phyloP scores from a whole-genome alignment of 2,888 invertebrate genomes.

The Diachrysia chrysitis region DNA sequence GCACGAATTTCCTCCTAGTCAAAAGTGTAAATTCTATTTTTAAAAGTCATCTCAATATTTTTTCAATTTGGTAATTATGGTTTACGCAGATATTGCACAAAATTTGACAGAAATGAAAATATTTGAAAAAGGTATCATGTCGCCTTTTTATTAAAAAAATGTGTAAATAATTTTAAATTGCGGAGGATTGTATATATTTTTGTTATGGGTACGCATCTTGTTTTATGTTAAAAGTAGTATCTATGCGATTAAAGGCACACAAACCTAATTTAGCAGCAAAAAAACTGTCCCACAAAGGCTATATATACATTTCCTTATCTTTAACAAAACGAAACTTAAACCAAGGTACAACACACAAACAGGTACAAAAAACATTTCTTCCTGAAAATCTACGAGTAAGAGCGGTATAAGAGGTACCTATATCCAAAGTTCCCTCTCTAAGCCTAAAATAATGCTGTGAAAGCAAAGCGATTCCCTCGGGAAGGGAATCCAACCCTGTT shows the following conservation, averaged over 20 bases:
- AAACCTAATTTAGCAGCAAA: neutral
- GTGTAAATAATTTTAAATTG: too few relatives aligned
- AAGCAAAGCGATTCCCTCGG: slow-evolving; percentile 57
- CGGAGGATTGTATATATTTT: too few relatives aligned
- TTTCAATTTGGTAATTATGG: too few relatives aligned
- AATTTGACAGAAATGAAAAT: too few relatives aligned
- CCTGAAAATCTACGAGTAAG: slow-evolving; percentile 41
- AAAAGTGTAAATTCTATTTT: too few relatives aligned
- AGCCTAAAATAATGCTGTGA: slow-evolving; percentile 64
- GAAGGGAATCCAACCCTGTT: slow-evolving; percentile 58
- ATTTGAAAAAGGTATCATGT: too few relatives aligned
- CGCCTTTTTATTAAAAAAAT: too few relatives aligned
- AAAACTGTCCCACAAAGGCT: neutral
- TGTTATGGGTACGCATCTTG: slow-evolving; percentile 19
- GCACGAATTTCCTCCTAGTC: too few relatives aligned
- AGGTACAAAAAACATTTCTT: slow-evolving; percentile 28
- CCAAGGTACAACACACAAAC: slow-evolving; percentile 14
- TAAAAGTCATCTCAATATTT: too few relatives aligned
- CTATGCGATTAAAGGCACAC: neutral
- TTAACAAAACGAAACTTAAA: slow-evolving; percentile 2
- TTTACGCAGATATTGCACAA: too few relatives aligned
- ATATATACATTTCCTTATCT: neutral
- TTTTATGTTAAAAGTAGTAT: slow-evolving; percentile 2
- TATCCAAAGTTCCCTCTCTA: slow-evolving; percentile 45
- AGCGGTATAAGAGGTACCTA: slow-evolving; percentile 33